Conservation (phyloP, 64 coral and sea anemone genomes). For the Catalaphyllia jardinei region DNA sequence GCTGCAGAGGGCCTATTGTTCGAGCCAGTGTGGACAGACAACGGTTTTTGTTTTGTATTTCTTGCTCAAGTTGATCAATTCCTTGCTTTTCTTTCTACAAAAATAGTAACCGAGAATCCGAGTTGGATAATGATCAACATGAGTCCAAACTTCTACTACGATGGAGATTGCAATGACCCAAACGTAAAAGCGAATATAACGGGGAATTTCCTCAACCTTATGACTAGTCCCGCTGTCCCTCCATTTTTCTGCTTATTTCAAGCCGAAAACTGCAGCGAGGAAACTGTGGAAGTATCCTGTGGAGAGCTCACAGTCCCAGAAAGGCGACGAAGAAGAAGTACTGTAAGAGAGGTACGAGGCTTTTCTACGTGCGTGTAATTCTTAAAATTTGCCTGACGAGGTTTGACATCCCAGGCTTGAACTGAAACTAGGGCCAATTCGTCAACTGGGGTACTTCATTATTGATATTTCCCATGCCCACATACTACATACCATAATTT, state of each 20-base stretch:
- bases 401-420: too few relatives aligned
- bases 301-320: conserved; percentile 18
- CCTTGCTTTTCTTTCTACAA: too few relatives aligned
- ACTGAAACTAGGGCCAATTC: not conserved
- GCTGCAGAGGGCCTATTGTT: too few relatives aligned
- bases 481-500: too few relatives aligned
- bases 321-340: not conserved
- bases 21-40: too few relatives aligned
- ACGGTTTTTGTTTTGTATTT: too few relatives aligned
- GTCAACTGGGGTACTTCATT: not conserved
- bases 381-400: too few relatives aligned
- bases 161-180: conserved; percentile 73
- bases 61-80: too few relatives aligned
- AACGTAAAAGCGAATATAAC: conserved; percentile 51
- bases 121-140: not conserved
- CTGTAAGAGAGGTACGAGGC: not conserved
- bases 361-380: not conserved
- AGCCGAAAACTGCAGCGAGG: conserved; percentile 9
- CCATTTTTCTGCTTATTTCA: conserved; percentile 34
- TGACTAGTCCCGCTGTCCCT: not conserved
- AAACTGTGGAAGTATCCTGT: conserved; percentile 57
- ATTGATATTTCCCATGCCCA: too few relatives aligned
- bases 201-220: conserved; percentile 1
- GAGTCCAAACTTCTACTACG: conserved; percentile 52
- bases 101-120: conserved; percentile 42